Evolutionary conservation across 2,797 vertebrate species (phyloP).

Genomic region (Melanotaenia trifasciata): DNA sequence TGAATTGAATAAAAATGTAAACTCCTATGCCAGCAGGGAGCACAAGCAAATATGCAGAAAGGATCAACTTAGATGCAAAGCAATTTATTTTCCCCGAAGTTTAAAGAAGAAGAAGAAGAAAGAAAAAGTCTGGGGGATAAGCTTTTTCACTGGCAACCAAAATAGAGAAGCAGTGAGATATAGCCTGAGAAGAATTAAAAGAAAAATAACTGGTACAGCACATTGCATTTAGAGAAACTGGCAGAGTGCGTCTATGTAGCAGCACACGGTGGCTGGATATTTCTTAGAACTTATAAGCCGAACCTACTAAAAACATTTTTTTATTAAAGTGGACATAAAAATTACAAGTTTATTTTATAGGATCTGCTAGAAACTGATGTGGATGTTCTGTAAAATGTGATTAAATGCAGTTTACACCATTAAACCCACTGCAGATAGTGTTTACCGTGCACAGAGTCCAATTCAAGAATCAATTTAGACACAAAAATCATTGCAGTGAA

Average conservation of each 20-base stretch:
- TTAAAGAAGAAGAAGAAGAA: background rate
- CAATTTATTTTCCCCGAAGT: slow-evolving; percentile 31
- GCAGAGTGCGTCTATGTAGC: slow-evolving; percentile 6
- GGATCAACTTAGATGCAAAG: slow-evolving; percentile 31
- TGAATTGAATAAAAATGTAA: slow-evolving; percentile 23
- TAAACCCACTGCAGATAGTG: background rate
- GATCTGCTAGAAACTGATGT: background rate
- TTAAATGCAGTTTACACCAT: background rate
- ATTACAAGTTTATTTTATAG: background rate
- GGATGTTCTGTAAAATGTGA: background rate
- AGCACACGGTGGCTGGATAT: background rate
- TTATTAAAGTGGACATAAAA: background rate
- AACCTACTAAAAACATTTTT: slow-evolving; percentile 15
- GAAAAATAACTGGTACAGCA: slow-evolving; percentile 19
- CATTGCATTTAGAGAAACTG: slow-evolving; percentile 13
- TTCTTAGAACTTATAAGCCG: slow-evolving; percentile 3
- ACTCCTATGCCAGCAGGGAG: slow-evolving; percentile 22
- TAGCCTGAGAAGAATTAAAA: slow-evolving; percentile 23
- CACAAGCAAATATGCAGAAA: slow-evolving; percentile 28
- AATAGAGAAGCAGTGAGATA: slow-evolving; percentile 17
- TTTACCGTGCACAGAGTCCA: background rate
- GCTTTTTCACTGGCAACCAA: slow-evolving; percentile 24
- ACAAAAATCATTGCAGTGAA: slow-evolving; percentile 1
- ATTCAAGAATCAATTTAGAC: slow-evolving; percentile 16
- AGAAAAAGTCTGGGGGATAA: slow-evolving; percentile 17